Evolutionary conservation across 2,113 vertebrate genomes (phyloP).

Genomic region (Perognathus longimembris): DNA sequence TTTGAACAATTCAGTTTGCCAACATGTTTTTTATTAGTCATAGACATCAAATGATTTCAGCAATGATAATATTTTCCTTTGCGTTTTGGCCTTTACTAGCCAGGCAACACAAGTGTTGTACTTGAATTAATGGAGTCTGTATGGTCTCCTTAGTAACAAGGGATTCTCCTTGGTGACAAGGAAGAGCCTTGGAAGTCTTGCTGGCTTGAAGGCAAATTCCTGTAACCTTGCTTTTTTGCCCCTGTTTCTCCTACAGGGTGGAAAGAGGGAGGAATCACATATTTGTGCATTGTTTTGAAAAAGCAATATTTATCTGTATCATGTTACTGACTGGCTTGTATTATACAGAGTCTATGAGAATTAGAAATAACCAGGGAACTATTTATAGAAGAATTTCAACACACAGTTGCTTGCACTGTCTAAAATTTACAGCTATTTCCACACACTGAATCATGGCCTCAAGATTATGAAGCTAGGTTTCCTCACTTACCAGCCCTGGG

Average conservation of each 20-base stretch:
- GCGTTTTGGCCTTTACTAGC: slow-evolving; percentile 58
- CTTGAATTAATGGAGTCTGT: slow-evolving; percentile 57
- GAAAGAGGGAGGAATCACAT: slow-evolving; percentile 71
- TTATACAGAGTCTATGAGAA: slow-evolving; percentile 64
- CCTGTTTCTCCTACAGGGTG: slow-evolving; percentile 59
- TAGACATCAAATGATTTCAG: slow-evolving; percentile 71
- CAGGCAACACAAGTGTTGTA: slow-evolving; percentile 74
- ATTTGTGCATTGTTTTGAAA: slow-evolving; percentile 79
- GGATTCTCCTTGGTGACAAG: slow-evolving; percentile 46
- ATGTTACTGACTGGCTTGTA: slow-evolving; percentile 69
- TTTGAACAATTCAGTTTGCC: slow-evolving; percentile 64
- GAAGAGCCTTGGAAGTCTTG: slow-evolving; percentile 55
- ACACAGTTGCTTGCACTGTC: slow-evolving; percentile 9
- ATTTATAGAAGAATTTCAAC: slow-evolving; percentile 65
- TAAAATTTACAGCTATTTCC: slow-evolving; percentile 64
- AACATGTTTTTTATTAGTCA: slow-evolving; percentile 61
- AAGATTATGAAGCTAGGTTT: background rate
- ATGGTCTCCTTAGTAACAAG: slow-evolving; percentile 73
- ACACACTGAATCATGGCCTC: slow-evolving; percentile 35
- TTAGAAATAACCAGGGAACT: slow-evolving; percentile 66
- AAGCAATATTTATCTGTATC: slow-evolving; percentile 79
- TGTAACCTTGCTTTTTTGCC: slow-evolving; percentile 65
- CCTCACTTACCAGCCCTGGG: slow-evolving; percentile 14
- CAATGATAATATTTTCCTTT: slow-evolving; percentile 77
- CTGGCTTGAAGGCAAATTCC: slow-evolving; percentile 74